A percentile compares a stretch with the other conserved stretches of the same genome.
Conservation (phyloP, 2,888 invertebrate genomes). For the Zhuqinia jingwanae region DNA sequence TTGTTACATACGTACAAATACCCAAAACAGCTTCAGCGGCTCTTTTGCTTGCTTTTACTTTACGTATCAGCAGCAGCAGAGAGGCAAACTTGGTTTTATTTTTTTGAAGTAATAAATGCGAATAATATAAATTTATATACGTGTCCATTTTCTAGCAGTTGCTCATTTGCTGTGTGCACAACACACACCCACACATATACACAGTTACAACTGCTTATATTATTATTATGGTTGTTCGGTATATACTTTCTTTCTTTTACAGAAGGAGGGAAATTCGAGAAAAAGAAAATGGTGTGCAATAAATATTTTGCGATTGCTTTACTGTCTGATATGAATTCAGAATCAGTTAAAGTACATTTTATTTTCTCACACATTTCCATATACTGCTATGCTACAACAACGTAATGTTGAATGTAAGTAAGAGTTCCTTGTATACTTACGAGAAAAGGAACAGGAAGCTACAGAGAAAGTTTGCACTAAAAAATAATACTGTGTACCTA, state of each 20-base stretch:
- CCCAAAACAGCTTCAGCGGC: background rate
- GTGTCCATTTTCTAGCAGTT: conserved; percentile 30
- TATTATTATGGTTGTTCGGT: too few species aligned
- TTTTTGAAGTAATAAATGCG: conserved; percentile 66
- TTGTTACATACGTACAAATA: conserved; percentile 32
- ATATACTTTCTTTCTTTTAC: too few species aligned
- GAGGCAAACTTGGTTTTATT: conserved; percentile 56
- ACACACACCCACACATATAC: background rate
- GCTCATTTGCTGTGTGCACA: background rate
- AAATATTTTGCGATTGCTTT: conserved; percentile 78
- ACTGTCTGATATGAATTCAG: conserved; percentile 78
- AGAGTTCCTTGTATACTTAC: too few species aligned
- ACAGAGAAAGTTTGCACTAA: too few species aligned
- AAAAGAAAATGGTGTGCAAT: conserved; percentile 77
- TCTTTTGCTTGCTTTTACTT: conserved; percentile 53
- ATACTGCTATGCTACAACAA: too few species aligned
- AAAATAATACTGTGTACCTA: too few species aligned
- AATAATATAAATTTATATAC: conserved; percentile 66
- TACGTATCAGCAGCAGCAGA: conserved; percentile 44
- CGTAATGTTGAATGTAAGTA: too few species aligned
- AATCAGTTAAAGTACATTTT: conserved; percentile 74
- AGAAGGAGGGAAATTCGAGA: conserved; percentile 65
- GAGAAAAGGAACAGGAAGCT: too few species aligned
- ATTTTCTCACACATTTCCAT: conserved; percentile 67
- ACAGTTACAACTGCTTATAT: too few species aligned